Base-by-base conservation (phyloP, 2,888 invertebrate species). In the Hemaris fuciformis region DNA sequence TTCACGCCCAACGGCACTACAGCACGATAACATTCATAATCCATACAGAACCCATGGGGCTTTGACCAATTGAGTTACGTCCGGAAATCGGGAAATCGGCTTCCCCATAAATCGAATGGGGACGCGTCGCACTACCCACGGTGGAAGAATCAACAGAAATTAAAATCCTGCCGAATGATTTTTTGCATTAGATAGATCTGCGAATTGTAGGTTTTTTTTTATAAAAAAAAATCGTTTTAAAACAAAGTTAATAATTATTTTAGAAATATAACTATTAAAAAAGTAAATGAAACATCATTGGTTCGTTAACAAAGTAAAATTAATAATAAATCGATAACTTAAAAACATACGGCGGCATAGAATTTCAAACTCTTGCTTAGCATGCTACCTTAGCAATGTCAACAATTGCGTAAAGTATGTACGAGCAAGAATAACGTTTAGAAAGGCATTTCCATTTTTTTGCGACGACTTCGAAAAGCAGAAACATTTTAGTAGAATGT, bases 21-120 rank as follows among this genome's bases (percentile, higher is more conserved):
- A 66, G 67, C 73, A 76, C 77, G 82, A 84, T 82, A 84, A 80
- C 82, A 83, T 84, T 84, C 77, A 85, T 83, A 86, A 84, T 85
- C 82, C 80, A 74, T 74, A 73, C 72, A 72, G 70, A 71, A 68
- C 81, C 83, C 76, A 74, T 78, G 82, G 81, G 79, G 73, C 70
- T 79, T 76, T 68, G 76, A 77, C 71, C 77, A 79, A 84, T 84
- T 74, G 82, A 80, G 83, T 77, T 84, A 78, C 70, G 76, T 75
- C 77, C 75, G 73, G 77, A 81, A 84, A 85, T 85, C 82, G 79
- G 76, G 71, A 79, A 81, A 81, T 82, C 80, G 76, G 70, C 69
- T 75, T 75, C 70, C 74, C 75, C 77, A 79, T 85, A 84, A 84
- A 85, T 84, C 75, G 74, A 64, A 46, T 56, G 66, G 64, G 66